These are phyloP conservation scores for Bufo gargarizans DNA, from an alignment of 2,113 vertebrate species.

Conservation along the genomic window DNA sequence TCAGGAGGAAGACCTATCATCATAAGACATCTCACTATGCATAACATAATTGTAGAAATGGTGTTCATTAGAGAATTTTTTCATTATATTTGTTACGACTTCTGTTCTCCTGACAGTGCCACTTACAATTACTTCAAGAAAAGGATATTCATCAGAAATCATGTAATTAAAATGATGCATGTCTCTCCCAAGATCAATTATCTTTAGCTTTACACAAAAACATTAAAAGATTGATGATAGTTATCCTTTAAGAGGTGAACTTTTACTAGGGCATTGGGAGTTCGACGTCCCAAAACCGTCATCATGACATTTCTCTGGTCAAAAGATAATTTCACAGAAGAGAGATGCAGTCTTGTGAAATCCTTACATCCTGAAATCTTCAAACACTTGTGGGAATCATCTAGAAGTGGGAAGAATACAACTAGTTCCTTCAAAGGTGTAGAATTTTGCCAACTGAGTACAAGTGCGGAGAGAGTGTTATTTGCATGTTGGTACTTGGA, in stretches of 20 bases:
- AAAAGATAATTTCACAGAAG: constrained; percentile 19
- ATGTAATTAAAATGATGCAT: constrained; percentile 20
- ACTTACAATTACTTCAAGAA: not conserved
- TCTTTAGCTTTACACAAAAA: constrained; percentile 11
- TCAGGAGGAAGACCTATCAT: not conserved
- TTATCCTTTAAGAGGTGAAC: constrained; percentile 19
- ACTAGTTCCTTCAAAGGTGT: constrained; percentile 15
- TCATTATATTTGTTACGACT: not conserved
- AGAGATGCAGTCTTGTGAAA: not conserved
- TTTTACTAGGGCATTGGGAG: constrained; percentile 16
- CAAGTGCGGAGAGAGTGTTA: not conserved
- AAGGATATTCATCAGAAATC: not conserved
- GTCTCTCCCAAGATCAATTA: constrained; percentile 18
- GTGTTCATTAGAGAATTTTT: not conserved
- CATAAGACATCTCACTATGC: not conserved
- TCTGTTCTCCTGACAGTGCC: not conserved
- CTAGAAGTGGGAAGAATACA: not conserved
- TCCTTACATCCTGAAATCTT: constrained; percentile 27
- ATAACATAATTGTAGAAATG: not conserved
- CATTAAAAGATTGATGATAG: constrained; percentile 16
- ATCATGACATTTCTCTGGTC: constrained; percentile 5
- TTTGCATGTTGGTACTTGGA: not conserved
- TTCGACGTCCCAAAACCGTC: constrained; percentile 16
- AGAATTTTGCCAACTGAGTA: not conserved
- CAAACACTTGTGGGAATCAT: constrained; percentile 24